Evolutionary conservation across 1,140 invertebrate species (phyloP).

Genomic region (Delia radicum): DNA sequence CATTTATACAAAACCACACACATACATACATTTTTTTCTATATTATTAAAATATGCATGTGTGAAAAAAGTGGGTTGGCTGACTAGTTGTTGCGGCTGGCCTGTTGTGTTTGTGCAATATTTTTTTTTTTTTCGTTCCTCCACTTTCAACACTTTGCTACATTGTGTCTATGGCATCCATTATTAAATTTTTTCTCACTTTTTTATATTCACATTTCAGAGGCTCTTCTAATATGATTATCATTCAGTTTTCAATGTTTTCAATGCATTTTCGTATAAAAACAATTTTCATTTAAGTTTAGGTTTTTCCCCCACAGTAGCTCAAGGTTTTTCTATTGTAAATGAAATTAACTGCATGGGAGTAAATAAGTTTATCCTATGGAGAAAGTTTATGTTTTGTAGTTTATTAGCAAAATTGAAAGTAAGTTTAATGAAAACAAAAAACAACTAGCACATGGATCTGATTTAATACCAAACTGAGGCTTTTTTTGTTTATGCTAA

Average conservation of each 20-base stretch:
- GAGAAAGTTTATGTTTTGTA: too few relatives aligned
- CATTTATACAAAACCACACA: background rate
- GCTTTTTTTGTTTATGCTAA: too few relatives aligned
- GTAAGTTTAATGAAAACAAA: too few relatives aligned
- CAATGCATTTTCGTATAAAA: conserved; percentile 22
- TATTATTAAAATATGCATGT: background rate
- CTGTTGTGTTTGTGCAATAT: background rate
- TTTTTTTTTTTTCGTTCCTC: background rate
- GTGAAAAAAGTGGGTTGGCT: background rate
- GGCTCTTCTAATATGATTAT: too few relatives aligned
- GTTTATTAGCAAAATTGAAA: too few relatives aligned
- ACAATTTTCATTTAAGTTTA: conserved; percentile 23
- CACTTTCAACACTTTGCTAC: background rate
- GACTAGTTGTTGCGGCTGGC: background rate
- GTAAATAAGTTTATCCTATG: too few relatives aligned
- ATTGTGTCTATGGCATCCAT: background rate
- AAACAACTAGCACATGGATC: too few relatives aligned
- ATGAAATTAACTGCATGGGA: too few relatives aligned
- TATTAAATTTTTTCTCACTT: background rate
- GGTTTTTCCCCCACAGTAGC: background rate
- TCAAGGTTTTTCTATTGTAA: background rate
- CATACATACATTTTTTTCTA: background rate
- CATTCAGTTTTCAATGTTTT: background rate
- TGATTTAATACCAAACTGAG: too few relatives aligned
- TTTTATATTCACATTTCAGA: background rate